phyloP scores from a whole-genome alignment of 2,888 invertebrate species.

The Andricus curvator region DNA sequence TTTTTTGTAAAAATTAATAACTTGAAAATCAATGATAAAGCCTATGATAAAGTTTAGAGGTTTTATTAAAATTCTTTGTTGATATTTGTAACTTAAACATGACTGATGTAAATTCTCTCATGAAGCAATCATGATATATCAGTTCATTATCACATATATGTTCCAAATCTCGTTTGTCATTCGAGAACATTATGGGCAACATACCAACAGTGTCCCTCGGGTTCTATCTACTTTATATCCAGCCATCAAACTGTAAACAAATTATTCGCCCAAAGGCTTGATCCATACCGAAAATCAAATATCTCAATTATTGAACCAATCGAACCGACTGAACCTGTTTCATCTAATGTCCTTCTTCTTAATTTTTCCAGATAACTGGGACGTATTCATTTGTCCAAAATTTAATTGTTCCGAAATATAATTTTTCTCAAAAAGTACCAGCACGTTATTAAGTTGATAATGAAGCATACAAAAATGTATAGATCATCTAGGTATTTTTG shows the following conservation, averaged over 20 bases:
- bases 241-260: constrained; percentile 69
- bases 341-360: constrained; percentile 49
- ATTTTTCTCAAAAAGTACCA: too few species aligned
- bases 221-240: constrained; percentile 53
- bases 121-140: constrained; percentile 44
- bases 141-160: constrained; percentile 48
- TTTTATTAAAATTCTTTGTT: background rate
- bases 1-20: too few species aligned
- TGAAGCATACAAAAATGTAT: too few species aligned
- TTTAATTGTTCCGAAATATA: too few species aligned
- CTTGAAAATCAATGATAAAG: background rate
- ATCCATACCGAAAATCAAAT: constrained; percentile 66
- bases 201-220: constrained; percentile 42
- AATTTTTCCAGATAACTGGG: constrained; percentile 53
- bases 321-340: constrained; percentile 45
- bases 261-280: constrained; percentile 64
- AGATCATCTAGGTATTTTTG: too few species aligned
- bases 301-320: constrained; percentile 63
- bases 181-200: constrained; percentile 39
- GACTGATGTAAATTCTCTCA: background rate
- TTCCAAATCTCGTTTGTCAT: constrained; percentile 50
- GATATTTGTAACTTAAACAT: background rate
- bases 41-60: background rate
- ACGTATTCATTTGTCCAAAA: too few species aligned
- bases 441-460: too few species aligned